phyloP scores from a whole-genome alignment of 2,888 invertebrate species.

The Marasmarcha lunaedactyla region DNA sequence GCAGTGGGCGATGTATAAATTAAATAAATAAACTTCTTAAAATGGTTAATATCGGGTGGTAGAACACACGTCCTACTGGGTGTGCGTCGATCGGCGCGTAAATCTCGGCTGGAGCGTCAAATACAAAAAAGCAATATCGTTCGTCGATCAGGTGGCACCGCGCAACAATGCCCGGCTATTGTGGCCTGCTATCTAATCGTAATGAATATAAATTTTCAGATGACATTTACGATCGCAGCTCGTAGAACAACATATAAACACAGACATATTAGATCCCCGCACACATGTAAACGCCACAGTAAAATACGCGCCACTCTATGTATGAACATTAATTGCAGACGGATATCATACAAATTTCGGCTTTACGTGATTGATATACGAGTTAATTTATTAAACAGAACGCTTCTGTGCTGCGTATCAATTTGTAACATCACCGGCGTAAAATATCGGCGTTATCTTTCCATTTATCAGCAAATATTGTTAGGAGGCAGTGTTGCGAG shows the following conservation, averaged over 20 bases:
- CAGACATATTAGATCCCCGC: slow-evolving; percentile 53
- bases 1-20: slow-evolving; percentile 46
- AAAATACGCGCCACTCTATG: slow-evolving; percentile 23
- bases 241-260: slow-evolving; percentile 58
- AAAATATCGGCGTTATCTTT: slow-evolving; percentile 39
- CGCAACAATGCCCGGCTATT: slow-evolving; percentile 56
- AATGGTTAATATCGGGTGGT: slow-evolving; percentile 37
- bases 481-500: slow-evolving; percentile 22
- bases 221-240: slow-evolving; percentile 66
- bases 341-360: background rate
- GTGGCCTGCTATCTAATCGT: slow-evolving; percentile 65
- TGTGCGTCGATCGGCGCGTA: slow-evolving; percentile 29
- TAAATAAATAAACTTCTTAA: slow-evolving; percentile 52
- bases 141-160: slow-evolving; percentile 58
- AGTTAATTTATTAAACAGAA: too few relatives aligned
- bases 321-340: slow-evolving; percentile 1
- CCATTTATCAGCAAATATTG: slow-evolving; percentile 42
- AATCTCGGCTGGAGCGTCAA: slow-evolving; percentile 32
- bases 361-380: background rate
- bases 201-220: slow-evolving; percentile 70
- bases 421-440: slow-evolving; percentile 44
- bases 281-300: slow-evolving; percentile 36
- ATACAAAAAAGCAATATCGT: slow-evolving; percentile 59
- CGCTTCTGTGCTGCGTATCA: slow-evolving; percentile 32
- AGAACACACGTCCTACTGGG: slow-evolving; percentile 40